A percentile compares a stretch with the other conserved stretches of the same genome.
Evolutionary conservation across 2,797 vertebrate genomes (phyloP).

Genomic region (Sebastes vulpes): DNA sequence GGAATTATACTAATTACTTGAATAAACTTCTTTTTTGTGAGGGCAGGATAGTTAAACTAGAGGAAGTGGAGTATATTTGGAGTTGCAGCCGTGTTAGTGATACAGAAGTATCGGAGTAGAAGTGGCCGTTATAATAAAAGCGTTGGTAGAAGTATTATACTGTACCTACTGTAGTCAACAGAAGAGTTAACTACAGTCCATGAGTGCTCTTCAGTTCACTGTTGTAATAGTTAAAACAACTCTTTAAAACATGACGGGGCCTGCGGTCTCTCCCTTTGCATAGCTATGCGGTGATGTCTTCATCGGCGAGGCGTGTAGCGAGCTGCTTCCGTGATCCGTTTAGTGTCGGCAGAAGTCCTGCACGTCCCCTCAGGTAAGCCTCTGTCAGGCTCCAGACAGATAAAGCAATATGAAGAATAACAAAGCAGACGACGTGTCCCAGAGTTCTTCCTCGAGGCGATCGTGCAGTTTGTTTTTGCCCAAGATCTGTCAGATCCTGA

Average conservation of each 20-base stretch:
- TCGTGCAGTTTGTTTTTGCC: slow-evolving; percentile 63
- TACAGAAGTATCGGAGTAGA: too few species aligned
- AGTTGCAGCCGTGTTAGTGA: background rate
- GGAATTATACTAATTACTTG: too few species aligned
- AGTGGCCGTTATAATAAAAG: background rate
- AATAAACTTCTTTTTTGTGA: too few species aligned
- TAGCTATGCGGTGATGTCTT: slow-evolving; percentile 79
- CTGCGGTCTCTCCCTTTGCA: slow-evolving; percentile 68
- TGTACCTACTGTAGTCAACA: background rate
- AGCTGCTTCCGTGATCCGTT: slow-evolving; percentile 73
- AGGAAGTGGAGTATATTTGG: background rate
- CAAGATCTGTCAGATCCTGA: slow-evolving; percentile 68
- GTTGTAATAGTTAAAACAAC: slow-evolving; percentile 58
- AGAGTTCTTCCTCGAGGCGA: slow-evolving; percentile 67
- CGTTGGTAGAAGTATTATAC: background rate
- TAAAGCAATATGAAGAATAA: slow-evolving; percentile 72
- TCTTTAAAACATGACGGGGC: slow-evolving; percentile 68
- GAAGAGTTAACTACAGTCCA: slow-evolving; percentile 6
- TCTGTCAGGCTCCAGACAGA: slow-evolving; percentile 79
- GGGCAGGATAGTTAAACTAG: background rate
- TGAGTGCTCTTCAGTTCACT: slow-evolving; percentile 11
- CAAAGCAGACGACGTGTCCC: slow-evolving; percentile 66
- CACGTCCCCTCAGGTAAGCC: slow-evolving; percentile 78
- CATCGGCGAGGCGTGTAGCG: slow-evolving; percentile 60
- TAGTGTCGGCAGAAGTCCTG: slow-evolving; percentile 66